These are phyloP conservation scores for Lipophrys pholis DNA, from an alignment of 2,113 vertebrate genomes.

Conservation along the genomic window DNA sequence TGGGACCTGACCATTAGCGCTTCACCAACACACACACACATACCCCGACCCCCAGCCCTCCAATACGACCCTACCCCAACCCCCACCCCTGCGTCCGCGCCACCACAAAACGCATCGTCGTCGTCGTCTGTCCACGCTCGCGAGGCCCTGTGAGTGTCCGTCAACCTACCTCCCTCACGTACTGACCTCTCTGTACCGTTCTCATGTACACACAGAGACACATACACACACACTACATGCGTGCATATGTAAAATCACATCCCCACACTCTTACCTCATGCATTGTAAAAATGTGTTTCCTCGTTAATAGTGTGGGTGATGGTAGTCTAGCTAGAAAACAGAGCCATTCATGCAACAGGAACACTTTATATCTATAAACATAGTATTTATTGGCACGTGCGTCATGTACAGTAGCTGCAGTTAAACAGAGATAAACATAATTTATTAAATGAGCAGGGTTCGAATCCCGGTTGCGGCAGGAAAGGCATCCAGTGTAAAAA, in stretches of 20 bases:
- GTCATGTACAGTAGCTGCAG: background rate
- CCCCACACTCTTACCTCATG: slow-evolving; percentile 63
- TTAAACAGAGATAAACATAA: background rate
- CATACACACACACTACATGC: slow-evolving; percentile 18
- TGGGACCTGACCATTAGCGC: slow-evolving; percentile 35
- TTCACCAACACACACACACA: slow-evolving; percentile 1
- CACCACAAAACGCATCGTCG: background rate
- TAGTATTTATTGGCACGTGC: background rate
- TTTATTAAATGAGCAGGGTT: too few relatives aligned
- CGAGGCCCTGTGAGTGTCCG: slow-evolving; percentile 42
- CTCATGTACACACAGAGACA: slow-evolving; percentile 21
- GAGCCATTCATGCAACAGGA: slow-evolving; percentile 12
- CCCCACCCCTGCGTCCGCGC: background rate
- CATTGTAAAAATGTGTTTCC: slow-evolving; percentile 33
- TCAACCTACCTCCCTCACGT: slow-evolving; percentile 67
- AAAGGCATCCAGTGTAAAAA: too few relatives aligned
- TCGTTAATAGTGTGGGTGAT: slow-evolving; percentile 17
- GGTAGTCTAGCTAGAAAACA: slow-evolving; percentile 4
- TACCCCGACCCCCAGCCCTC: background rate
- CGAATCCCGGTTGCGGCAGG: too few relatives aligned
- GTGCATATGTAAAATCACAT: slow-evolving; percentile 11
- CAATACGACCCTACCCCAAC: background rate
- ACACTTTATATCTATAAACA: slow-evolving; percentile 14
- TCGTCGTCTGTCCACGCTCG: slow-evolving; percentile 8
- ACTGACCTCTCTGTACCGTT: slow-evolving; percentile 42